Conservation (phyloP, 1,140 invertebrate species). For the Paralvinella palmiformis region DNA sequence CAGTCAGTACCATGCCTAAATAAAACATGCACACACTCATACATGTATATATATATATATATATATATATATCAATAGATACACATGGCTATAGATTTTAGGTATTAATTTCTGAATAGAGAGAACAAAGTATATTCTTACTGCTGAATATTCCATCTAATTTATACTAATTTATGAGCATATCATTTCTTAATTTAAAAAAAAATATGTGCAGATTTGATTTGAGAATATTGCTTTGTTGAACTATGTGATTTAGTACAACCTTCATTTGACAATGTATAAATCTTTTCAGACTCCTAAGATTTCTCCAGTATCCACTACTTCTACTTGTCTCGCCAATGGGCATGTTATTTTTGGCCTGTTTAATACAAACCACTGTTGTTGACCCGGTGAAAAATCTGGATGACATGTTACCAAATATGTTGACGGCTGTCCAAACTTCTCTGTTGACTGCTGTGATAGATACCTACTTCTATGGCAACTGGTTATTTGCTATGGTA, state of each 20-base stretch:
- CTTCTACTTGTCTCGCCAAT: conserved; percentile 38
- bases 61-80: too few species aligned
- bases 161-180: not conserved
- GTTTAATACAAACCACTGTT: conserved; percentile 25
- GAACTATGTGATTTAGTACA: not conserved
- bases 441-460: conserved; percentile 72
- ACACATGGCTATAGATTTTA: too few species aligned
- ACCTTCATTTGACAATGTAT: not conserved
- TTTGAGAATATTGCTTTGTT: not conserved
- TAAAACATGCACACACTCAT: too few species aligned
- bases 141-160: too few species aligned
- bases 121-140: too few species aligned
- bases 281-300: conserved; percentile 4
- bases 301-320: conserved; percentile 29
- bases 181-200: not conserved
- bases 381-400: conserved; percentile 2
- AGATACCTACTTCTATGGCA: conserved; percentile 70
- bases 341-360: conserved; percentile 29
- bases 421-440: conserved; percentile 52
- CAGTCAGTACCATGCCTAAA: too few species aligned
- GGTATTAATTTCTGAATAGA: too few species aligned
- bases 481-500: conserved; percentile 60
- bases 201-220: not conserved
- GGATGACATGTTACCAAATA: conserved; percentile 24
- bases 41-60: too few species aligned